A percentile compares a stretch with the other conserved stretches of the same genome.
These are phyloP conservation scores for Pogoniulus pusillus DNA, from an alignment of 2,797 vertebrate species.

Conservation along the genomic window DNA sequence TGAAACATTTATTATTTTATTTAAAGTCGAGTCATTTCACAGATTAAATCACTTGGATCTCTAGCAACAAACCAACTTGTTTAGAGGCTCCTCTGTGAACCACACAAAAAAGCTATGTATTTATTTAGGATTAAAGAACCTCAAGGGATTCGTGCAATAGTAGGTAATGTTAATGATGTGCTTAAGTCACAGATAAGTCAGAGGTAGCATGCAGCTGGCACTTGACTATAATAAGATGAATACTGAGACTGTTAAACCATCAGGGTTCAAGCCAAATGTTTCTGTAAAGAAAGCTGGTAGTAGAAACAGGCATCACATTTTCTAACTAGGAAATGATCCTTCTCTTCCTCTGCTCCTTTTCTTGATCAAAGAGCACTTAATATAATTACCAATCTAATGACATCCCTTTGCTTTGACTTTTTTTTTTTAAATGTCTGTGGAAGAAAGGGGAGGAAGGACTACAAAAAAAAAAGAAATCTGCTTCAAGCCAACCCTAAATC, in stretches of 20 bases:
- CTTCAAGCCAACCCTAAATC: constrained; percentile 50
- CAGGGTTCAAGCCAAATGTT: not conserved
- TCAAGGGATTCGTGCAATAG: constrained; percentile 2
- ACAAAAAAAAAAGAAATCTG: not conserved
- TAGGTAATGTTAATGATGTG: not conserved
- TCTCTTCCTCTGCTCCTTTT: constrained; percentile 31
- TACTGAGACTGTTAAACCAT: not conserved
- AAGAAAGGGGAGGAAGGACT: constrained; percentile 26
- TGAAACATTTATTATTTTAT: not conserved
- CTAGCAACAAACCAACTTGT: not conserved
- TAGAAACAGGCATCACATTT: constrained; percentile 31
- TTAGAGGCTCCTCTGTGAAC: not conserved
- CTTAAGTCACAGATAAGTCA: not conserved
- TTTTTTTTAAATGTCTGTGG: not conserved
- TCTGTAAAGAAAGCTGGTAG: constrained; percentile 9
- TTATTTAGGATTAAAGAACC: not conserved
- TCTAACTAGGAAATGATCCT: constrained; percentile 55
- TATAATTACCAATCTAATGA: constrained; percentile 65
- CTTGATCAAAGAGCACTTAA: constrained; percentile 70
- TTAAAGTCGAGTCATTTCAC: not conserved
- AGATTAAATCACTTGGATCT: not conserved
- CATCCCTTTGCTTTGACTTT: constrained; percentile 50
- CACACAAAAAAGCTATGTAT: not conserved
- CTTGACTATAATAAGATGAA: not conserved
- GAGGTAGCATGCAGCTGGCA: not conserved